Base-by-base conservation (phyloP, 2,888 invertebrate genomes). In the Electrophaes corylata region DNA sequence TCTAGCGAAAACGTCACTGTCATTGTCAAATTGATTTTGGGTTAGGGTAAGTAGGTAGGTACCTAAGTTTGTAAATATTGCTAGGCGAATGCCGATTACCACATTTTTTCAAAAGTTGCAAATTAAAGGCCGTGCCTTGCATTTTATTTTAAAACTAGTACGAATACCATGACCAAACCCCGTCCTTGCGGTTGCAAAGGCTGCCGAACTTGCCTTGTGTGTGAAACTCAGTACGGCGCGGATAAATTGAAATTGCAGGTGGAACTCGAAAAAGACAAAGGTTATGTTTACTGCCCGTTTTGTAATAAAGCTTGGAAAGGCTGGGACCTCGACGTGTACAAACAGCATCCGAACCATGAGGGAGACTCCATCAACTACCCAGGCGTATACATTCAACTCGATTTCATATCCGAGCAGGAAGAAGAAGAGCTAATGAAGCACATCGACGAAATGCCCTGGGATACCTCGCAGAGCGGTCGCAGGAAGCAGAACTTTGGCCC, bases 401-500 rank as follows among this genome's bases (percentile, higher is more conserved):
- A 97, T 75, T 99, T 99, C 81, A 85, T 99, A 43, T 93, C 92
- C 1, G 81, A 86, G 52, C 79, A 89, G 0, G 98, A 98, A 83
- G 96, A 96, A 73, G 69, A 80, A 0, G 64, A 79, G 3, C 83
- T 98, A 10, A 92, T 96, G 60, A 80, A 91, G 48, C 92, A 93
- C 52, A 94, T 99, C 10, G 98, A 99, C 78, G 87, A 91, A 60
- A 91, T 96, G 64, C 94, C 96, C 0, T 99, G 99, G 99, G 95
- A 96, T 67, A 90, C 93, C 33, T 99, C 99, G 0, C 99, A 99
- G 84, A 99, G 98, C 81, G 99, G 99, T 0, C 93, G 99, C 50
- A 93, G 97, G 57, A 99, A 99, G 83, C 99, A 99, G 94, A 99
- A 99, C 84, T 99, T 95, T 86, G 99, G 99, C 0, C 99, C 99